Evolutionary conservation across 2,888 invertebrate genomes (phyloP), one percentile per base, ranked within the genome.

Genomic region (Synergus gifuensis): DNA sequence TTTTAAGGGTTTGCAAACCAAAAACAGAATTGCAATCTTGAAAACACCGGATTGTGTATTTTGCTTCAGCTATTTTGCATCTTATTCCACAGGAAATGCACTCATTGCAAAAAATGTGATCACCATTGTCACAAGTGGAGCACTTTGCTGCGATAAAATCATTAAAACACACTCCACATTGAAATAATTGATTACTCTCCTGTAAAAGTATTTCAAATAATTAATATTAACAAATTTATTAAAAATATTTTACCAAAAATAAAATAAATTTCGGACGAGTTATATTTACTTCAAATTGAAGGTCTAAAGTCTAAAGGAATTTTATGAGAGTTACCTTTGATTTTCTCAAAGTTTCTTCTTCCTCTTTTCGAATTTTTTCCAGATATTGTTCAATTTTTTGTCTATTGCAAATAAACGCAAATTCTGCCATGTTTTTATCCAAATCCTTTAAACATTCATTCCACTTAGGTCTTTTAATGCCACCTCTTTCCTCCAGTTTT

Each of bases 161-260:
- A 76, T 94, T 93, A 81, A 83, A 94, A 84, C 95, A 95, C 85
- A 94, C 94, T 46, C 90, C 89, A 87, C 95, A 95, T 78, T 92
- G 92, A 11, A 92, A 77, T 36, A 94, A 88, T 63, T 89, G 87
- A 54, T 91, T 90, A 12, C 83, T 87, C 49, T 46, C 4, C 60
- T 60, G 22, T 1, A 60, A 22, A 22, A 8, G 11, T 22, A 22
- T n/a, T 54, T 12, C 22, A 12, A 9, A 28, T 22, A 60, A 60
- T 12, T 60, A 60, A 60, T 11, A 60, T 60, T 12, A 22, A 9
- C 11, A 60, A 22, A 60, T 12, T 60, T 22, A 22, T 12, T 60
- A 9, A 54, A n/a, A n/a, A 54, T 54, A n/a, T 54, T 54, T 54
- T 54, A n/a, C 9, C 3, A n/a, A 8, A n/a, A 54, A 54, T 54